Percentiles rank a stretch among this genome's conserved stretches.
Evolutionary conservation across 2,113 vertebrate genomes (phyloP).

Genomic region (Lepisosteus osseus): DNA sequence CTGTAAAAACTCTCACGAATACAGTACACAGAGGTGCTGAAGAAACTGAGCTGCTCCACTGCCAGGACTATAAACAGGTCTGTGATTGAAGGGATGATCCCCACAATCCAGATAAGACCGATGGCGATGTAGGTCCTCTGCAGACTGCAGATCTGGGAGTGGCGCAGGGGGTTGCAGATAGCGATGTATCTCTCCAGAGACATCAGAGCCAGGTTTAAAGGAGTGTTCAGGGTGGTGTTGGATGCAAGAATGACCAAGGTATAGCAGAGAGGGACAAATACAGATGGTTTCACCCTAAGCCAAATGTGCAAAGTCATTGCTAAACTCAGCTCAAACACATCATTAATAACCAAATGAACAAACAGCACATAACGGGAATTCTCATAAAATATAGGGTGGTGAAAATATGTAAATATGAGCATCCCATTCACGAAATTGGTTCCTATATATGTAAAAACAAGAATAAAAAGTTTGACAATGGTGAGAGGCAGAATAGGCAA

Average conservation of each 20-base stretch:
- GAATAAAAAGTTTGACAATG: background rate
- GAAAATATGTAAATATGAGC: constrained; percentile 44
- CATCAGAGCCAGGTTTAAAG: background rate
- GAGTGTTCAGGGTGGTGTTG: background rate
- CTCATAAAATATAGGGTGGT: constrained; percentile 31
- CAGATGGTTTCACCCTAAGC: constrained; percentile 8
- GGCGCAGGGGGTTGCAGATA: background rate
- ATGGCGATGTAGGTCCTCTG: background rate
- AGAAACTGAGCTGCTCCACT: background rate
- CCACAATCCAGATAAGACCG: background rate
- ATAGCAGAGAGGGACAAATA: background rate
- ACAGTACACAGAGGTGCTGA: background rate
- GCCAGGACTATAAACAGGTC: background rate
- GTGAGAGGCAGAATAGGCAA: background rate
- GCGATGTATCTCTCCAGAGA: background rate
- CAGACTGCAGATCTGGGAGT: background rate
- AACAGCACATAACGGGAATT: constrained; percentile 55
- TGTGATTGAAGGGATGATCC: background rate
- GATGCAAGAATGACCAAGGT: background rate
- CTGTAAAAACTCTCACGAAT: background rate
- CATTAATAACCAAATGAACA: constrained; percentile 53
- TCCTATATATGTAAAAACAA: constrained; percentile 12
- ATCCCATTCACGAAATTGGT: constrained; percentile 46
- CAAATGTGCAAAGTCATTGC: constrained; percentile 30
- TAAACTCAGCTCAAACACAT: constrained; percentile 45